Evolutionary conservation across 1,140 invertebrate genomes (phyloP).

Genomic region (Panagrolaimus sp.): DNA sequence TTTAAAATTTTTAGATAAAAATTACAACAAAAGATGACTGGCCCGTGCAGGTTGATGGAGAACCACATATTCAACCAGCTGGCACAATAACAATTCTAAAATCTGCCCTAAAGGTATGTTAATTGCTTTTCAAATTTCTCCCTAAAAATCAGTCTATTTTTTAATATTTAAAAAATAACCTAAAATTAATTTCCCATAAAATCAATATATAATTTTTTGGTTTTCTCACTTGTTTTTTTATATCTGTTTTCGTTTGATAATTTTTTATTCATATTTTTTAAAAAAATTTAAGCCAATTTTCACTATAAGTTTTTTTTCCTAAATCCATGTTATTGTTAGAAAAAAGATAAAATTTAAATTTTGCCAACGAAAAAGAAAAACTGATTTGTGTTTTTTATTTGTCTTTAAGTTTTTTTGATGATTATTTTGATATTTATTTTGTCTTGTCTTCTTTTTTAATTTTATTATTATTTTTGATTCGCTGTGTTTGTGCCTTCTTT

Average conservation of each 20-base stretch:
- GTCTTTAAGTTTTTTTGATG: no score
- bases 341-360: no score
- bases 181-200: background rate
- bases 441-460: no score
- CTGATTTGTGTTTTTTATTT: no score
- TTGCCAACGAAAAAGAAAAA: no score
- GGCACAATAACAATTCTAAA: constrained; percentile 95
- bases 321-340: no score
- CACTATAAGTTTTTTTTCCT: no score
- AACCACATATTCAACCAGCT: constrained; percentile 94
- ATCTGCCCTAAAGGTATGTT: constrained; percentile 86
- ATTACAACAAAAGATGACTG: constrained; percentile 79
- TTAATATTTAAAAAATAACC: no score
- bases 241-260: background rate
- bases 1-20: constrained; percentile 66
- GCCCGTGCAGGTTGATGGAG: constrained; percentile 68
- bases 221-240: background rate
- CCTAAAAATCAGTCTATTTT: background rate
- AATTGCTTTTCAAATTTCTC: constrained; percentile 2
- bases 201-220: background rate
- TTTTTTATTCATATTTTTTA: background rate
- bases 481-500: no score
- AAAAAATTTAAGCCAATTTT: background rate
- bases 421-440: no score
- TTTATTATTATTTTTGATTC: no score